A percentile compares a stretch with the other conserved stretches of the same genome.
Conservation (phyloP, 2,797 vertebrate species). For the Babyrousa celebensis region DNA sequence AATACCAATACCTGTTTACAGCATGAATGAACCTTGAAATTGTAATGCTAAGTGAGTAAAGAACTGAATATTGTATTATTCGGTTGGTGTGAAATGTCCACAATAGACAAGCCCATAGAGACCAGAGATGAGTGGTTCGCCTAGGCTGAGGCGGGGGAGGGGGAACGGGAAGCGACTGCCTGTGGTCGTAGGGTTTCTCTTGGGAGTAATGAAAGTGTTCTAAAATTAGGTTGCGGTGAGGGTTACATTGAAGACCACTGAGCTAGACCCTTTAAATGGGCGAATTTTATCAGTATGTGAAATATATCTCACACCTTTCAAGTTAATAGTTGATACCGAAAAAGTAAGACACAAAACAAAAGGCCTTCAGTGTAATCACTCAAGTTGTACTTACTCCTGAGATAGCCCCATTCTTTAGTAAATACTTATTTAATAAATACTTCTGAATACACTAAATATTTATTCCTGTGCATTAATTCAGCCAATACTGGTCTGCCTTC, state of each 20-base stretch:
- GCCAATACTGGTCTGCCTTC: not conserved
- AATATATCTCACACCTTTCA: not conserved
- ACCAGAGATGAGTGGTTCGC: not conserved
- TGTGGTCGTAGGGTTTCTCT: not conserved
- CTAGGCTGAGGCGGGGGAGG: rapidly evolving
- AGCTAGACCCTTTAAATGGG: not conserved
- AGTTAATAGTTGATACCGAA: not conserved
- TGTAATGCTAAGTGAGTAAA: not conserved
- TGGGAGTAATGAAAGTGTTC: not conserved
- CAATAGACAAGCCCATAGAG: not conserved
- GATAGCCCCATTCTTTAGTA: not conserved
- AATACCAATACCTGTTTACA: not conserved
- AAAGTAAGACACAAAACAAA: not conserved
- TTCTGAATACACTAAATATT: no score
- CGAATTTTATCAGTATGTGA: not conserved
- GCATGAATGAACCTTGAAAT: not conserved
- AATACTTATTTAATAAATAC: not conserved
- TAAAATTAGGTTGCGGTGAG: not conserved
- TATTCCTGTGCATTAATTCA: not conserved
- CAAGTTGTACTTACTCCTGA: constrained; percentile 27
- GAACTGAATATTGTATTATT: not conserved
- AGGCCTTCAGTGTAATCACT: not conserved
- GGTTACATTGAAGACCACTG: not conserved
- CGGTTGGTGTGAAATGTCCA: not conserved
- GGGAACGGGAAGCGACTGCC: not conserved